These are phyloP conservation scores for Vollenhovia emeryi DNA, from an alignment of 1,140 invertebrate genomes.

Conservation along the genomic window DNA sequence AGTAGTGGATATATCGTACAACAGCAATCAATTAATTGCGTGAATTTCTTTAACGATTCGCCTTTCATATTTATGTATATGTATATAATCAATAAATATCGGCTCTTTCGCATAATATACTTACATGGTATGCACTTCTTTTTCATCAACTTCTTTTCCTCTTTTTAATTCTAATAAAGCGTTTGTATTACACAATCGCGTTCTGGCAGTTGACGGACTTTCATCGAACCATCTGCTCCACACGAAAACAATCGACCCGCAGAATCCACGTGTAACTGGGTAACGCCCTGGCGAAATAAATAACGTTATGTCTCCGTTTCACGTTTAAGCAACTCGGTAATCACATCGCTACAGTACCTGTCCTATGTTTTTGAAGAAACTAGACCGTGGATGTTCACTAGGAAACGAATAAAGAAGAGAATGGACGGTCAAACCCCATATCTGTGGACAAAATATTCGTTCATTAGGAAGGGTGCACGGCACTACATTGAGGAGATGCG, in stretches of 20 bases:
- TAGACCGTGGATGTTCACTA: constrained; percentile 96
- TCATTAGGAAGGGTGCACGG: neutral
- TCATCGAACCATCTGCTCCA: constrained; percentile 99
- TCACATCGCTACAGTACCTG: constrained; percentile 85
- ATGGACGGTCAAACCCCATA: constrained; percentile 96
- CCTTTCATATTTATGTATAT: neutral
- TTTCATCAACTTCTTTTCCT: constrained; percentile 49
- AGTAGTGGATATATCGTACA: constrained; percentile 52
- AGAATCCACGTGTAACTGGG: constrained; percentile 96
- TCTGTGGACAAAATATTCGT: constrained; percentile 86
- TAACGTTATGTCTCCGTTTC: constrained; percentile 1
- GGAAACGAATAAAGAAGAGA: constrained; percentile 94
- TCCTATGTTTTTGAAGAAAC: constrained; percentile 98
- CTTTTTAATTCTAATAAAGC: constrained; percentile 79
- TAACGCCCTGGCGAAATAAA: constrained; percentile 90
- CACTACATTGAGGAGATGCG: neutral
- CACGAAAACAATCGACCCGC: constrained; percentile 97
- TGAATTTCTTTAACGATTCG: constrained; percentile 19
- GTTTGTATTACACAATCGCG: constrained; percentile 86
- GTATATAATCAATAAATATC: constrained; percentile 55
- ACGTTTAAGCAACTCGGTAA: neutral
- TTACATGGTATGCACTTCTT: constrained; percentile 39
- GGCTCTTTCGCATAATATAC: constrained; percentile 28
- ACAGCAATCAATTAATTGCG: constrained; percentile 38
- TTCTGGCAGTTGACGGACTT: constrained; percentile 95